Conservation (phyloP, 2,113 vertebrate species). For the Corythornis cristatus region DNA sequence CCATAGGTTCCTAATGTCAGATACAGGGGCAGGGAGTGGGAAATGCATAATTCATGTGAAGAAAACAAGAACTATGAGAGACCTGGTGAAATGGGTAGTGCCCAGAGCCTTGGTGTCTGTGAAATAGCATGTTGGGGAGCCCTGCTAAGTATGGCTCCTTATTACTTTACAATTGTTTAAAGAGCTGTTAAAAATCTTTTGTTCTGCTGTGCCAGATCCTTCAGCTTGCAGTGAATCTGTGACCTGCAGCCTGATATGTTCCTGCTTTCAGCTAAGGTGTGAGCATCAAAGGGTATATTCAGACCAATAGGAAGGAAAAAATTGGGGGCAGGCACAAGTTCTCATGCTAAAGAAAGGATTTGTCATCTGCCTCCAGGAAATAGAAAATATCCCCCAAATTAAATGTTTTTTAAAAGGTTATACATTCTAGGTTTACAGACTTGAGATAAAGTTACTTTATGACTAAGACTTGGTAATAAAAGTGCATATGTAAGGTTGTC, state of each 20-base stretch:
- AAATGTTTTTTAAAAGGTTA: not conserved
- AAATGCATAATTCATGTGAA: fast-evolving
- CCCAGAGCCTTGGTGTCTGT: not conserved
- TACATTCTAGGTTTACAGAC: not conserved
- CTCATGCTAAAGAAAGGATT: not conserved
- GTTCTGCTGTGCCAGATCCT: not conserved
- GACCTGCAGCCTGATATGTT: not conserved
- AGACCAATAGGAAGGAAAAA: not conserved
- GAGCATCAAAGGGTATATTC: not conserved
- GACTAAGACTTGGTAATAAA: not conserved
- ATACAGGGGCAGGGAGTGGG: not conserved
- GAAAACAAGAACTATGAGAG: not conserved
- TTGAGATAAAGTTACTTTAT: not conserved
- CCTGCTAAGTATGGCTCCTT: not conserved
- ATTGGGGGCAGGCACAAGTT: fast-evolving
- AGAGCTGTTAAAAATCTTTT: not conserved
- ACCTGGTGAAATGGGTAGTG: not conserved
- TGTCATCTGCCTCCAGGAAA: not conserved
- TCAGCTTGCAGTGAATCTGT: not conserved
- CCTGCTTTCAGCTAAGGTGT: not conserved
- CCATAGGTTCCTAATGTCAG: not conserved
- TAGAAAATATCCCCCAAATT: not conserved
- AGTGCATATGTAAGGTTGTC: not conserved
- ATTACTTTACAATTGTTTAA: not conserved
- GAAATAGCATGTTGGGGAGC: not conserved